Evolutionary conservation across 2,888 invertebrate species (phyloP), one percentile per base, ranked within the genome.

Genomic region (Spatulosminthurus flaviceps): DNA sequence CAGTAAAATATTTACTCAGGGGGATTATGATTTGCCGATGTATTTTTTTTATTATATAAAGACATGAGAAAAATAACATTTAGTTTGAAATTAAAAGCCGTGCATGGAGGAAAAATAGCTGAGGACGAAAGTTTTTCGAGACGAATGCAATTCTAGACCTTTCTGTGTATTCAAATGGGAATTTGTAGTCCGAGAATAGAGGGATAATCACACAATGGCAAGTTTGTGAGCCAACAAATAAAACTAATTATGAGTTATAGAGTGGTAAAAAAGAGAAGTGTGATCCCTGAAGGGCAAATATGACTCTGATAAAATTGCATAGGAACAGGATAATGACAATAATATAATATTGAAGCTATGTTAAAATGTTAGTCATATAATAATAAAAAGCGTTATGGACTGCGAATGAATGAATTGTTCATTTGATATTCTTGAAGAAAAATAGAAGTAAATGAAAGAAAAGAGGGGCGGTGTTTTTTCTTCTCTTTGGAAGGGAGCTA

Each of bases 361-460:
- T 5, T 51, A 19, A 51, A 51, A n/a, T n/a, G n/a, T 51, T 51
- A 51, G n/a, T 51, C 16, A 51, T 19, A n/a, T n/a, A n/a, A 16
- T 51, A 51, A 51, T 51, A 34, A 21, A n/a, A n/a, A n/a, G n/a
- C 34, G 21, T 34, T 29, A 1, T 28, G 70, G 24, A 28, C 70
- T 13, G 29, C 16, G 69, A 66, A 64, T 78, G 72, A 78, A 78
- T 78, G 78, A 78, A 72, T 72, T 66, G 72, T 78, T 78, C 78
- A 78, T 64, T 77, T 78, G 64, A 64, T 41, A 69, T 67, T 51
- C 42, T 72, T 28, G 42, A 64, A 77, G 72, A 64, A 78, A 61
- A 78, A 72, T 78, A 71, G 78, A 78, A 64, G 64, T 72, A 66
- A 78, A 72, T 78, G 72, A 78, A 78, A 72, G 71, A 72, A 64